Evolutionary conservation across 2,797 vertebrate genomes (phyloP), one percentile per base, ranked within the genome.

Genomic region (Phrynocephalus forsythii): DNA sequence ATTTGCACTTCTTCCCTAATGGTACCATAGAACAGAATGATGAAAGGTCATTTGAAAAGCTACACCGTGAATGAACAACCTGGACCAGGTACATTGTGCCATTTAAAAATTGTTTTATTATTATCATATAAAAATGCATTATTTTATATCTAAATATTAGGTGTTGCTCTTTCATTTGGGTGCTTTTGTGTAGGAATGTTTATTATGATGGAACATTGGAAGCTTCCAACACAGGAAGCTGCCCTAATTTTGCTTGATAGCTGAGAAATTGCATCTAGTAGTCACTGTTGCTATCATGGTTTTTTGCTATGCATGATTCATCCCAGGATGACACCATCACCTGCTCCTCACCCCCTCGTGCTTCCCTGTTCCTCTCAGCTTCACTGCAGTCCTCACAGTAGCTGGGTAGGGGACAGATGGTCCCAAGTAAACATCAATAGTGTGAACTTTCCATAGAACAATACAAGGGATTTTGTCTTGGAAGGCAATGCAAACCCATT

Each of bases 31-130:
- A 85, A 82, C 80, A 87, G 9, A 84, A 63, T 20, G 66, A 94
- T 94, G 94, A 90, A 86, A 20, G 66, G 84, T 3, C 5, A 0
- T 72, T 66, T 22, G 79, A 60, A 0, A 82, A 94, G 66, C 83
- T 48, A 87, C 0, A n/a, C 5, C 3, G 80, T 89, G 63, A 80
- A 86, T 8, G 69, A 88, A n/a, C 2, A 73, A 26, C 84, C 50
- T 0, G 0, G 83, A 67, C 5, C 52, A 69, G 91, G 95, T 95
- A 94, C 93, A 13, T 5, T 84, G 38, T 77, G 26, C 26, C 79
- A 63, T 48, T 22, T 69, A 82, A 44, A 20, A n/a, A 8, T 28
- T 56, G 4, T 15, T 77, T 87, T 56, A 52, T 77, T 28, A 82
- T 83, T 5, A 24, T 76, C n/a, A 16, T 73, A 33, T 24, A 48